Conservation (phyloP, 2,888 invertebrate species). For the Tiphia femorata region DNA sequence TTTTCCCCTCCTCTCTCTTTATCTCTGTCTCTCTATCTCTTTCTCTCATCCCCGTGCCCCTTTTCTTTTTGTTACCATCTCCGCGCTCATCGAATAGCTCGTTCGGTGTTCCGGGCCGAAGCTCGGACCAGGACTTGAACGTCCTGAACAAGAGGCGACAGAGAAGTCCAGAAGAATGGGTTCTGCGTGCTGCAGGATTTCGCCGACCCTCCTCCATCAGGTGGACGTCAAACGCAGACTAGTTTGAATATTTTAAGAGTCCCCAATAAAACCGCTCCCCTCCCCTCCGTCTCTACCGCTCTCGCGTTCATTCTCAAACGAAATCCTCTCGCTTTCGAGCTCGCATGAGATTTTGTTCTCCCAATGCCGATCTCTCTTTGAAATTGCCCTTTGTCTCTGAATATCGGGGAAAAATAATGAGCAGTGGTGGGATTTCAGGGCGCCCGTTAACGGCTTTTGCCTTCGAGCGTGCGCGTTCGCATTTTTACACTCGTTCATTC, state of each 20-base stretch:
- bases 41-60: conserved; percentile 28
- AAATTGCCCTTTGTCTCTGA: no score
- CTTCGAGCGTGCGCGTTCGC: no score
- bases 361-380: no score
- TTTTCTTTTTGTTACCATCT: conserved; percentile 17
- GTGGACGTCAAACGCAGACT: conserved; percentile 40
- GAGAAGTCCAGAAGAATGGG: conserved; percentile 31
- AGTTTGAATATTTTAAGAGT: conserved; percentile 46
- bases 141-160: conserved; percentile 22
- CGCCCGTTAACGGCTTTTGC: no score
- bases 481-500: no score
- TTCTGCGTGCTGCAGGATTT: conserved; percentile 29
- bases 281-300: conserved; percentile 4
- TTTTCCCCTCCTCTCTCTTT: conserved; percentile 28
- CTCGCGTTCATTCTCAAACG: conserved; percentile 35
- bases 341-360: no score
- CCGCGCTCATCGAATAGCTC: conserved; percentile 13
- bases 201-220: conserved; percentile 23
- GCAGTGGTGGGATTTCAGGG: no score
- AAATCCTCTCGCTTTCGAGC: no score
- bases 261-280: conserved; percentile 14
- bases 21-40: no score
- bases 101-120: conserved; percentile 7
- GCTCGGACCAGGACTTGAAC: conserved; percentile 20
- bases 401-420: no score